Conservation (phyloP, 2,888 invertebrate genomes). For the Lasioglossum morio region DNA sequence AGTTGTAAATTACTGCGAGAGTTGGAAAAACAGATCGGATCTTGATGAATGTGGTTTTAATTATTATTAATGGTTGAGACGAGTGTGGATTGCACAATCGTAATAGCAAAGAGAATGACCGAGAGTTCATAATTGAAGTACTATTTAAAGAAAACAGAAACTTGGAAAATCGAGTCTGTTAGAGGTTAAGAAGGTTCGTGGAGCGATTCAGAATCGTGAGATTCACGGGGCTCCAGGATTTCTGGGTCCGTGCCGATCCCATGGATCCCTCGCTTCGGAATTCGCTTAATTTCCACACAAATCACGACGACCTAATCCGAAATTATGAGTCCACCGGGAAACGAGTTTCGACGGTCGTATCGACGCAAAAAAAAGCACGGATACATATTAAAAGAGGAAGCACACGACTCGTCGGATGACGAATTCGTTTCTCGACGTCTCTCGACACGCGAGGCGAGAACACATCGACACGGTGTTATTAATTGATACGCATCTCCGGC, state of each 20-base stretch:
- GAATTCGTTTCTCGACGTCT: not conserved
- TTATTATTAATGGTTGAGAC: not conserved
- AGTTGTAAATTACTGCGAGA: not conserved
- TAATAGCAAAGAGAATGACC: not conserved
- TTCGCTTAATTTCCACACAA: conserved; percentile 31
- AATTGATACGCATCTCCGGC: conserved; percentile 72
- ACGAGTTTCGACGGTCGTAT: conserved; percentile 11
- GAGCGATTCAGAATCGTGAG: not conserved
- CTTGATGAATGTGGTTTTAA: not conserved
- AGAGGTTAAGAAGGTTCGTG: not conserved
- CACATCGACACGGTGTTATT: conserved; percentile 62
- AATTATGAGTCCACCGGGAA: conserved; percentile 32
- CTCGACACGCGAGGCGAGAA: conserved; percentile 34
- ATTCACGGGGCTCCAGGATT: not conserved
- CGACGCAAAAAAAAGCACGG: not conserved
- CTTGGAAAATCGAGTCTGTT: not conserved
- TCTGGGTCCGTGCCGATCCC: conserved; percentile 11
- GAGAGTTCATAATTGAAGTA: not conserved
- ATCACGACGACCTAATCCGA: conserved; percentile 28
- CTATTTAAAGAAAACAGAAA: not conserved
- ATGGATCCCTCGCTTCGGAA: not conserved
- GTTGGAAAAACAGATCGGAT: not conserved
- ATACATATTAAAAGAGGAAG: not conserved
- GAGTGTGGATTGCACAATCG: not conserved
- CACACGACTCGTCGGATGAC: not conserved